Evolutionary conservation across 1,140 invertebrate species (phyloP), one percentile per base, ranked within the genome.

Genomic region (Teleogryllus occipitalis): DNA sequence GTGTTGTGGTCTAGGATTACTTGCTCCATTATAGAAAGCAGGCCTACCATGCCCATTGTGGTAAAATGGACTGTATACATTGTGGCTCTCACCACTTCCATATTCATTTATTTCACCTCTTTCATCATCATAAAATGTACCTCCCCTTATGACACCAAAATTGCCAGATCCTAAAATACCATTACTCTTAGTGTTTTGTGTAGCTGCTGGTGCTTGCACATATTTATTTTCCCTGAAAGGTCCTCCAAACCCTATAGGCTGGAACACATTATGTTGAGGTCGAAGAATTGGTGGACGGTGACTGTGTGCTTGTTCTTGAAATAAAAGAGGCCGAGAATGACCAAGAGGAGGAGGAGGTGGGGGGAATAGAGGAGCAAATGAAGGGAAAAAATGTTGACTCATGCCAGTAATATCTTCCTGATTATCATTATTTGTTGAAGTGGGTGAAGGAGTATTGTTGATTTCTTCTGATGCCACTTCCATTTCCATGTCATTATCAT

Each of bases 91-190:
- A 79, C 87, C 85, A 8, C 84, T 81, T 8, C 86, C 84, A 76
- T 89, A 89, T n/a, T 90, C 89, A 39, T 88, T 88, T 75, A 87
- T 84, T 49, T 87, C 87, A 22, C 89, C 87, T 14, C 87, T 87
- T 8, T 89, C 87, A 47, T 89, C 90, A 7, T 88, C 86, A 85
- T 95, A 95, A 85, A 95, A 97, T 27, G 95, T 96, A 6, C 95
- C 95, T 0, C 95, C 95, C 77, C 90, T 89, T 49, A 97, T 92
- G 0, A 97, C 93, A 0, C 94, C 95, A 83, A 96, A 97, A 85
- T 97, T 96, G 0, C 95, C 95, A 0, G 94, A 95, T 2, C 95
- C 94, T 22, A 96, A 85, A 7, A 96, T 87, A 39, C 84, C 83
- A 74, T 74, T 75, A 76, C 85, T 85, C 5, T 76, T 72, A 3